Base-by-base conservation (phyloP, 2,113 vertebrate genomes). In the Pseudopipra pipra region DNA sequence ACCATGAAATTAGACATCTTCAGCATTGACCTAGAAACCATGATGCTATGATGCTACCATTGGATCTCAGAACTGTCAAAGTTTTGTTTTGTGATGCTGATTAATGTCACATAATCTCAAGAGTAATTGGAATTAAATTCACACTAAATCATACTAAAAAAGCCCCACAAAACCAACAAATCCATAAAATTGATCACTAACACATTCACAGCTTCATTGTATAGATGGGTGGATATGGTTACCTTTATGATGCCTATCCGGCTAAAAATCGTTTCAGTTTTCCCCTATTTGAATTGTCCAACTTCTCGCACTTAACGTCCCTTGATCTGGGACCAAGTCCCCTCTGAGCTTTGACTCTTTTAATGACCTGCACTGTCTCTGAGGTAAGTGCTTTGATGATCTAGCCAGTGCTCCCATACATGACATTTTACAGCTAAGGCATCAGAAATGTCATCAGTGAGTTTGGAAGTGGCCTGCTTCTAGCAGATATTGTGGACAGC, bases 161-260 rank as follows among this genome's bases (percentile, higher is more conserved):
- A 27, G 23, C 4, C 24, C 2, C 21, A 35, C 18, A 70, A 83
- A 52, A 18, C 3, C 2, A 51, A n/a, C 11, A 61, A 58, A 51
- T 72, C 35, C 14, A 41, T 10, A 39, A 43, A 73, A 74, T 2
- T 17, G 54, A 49, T 47, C 0, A 0, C 8, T 41, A 51, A 37
- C 14, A 31, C 6, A 16, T 37, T 74, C 31, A 27, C 7, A 24
- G 18, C 62, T 90, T 90, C 5, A 55, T 74, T 58, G 23, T 35
- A 12, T 15, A 46, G 37, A n/a, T 78, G 18, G 66, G 37, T 82
- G 46, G 6, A 33, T 75, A 12, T 82, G 73, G 52, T 30, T 74
- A 47, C 31, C 25, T 70, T 67, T 72, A 52, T 31, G 23, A 30
- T 89, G 31, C 16, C 12, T 66, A 41, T 37, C n/a, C 41, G 55